Evolutionary conservation across 2,797 vertebrate genomes (phyloP).

Genomic region (Onychomys leucogaster): DNA sequence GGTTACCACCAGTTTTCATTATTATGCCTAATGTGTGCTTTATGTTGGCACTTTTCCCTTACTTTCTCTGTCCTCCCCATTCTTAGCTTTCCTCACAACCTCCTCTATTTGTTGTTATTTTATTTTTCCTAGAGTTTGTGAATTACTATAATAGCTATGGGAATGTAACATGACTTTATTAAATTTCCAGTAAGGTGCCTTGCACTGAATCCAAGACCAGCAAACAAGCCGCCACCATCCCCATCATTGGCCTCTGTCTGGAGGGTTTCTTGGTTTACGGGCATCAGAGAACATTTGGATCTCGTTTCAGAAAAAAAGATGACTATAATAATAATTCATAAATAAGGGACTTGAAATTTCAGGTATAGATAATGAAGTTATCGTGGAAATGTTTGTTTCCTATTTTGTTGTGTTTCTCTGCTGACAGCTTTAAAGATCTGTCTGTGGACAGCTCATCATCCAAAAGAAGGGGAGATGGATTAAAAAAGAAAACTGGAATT

Average conservation of each 20-base stretch:
- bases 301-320: not conserved
- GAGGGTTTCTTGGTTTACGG: conserved; percentile 55
- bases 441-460: not conserved
- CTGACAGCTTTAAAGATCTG: not conserved
- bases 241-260: conserved; percentile 28
- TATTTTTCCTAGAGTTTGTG: conserved; percentile 35
- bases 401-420: not conserved
- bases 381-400: not conserved
- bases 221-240: not conserved
- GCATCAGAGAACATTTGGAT: conserved; percentile 36
- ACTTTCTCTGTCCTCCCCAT: conserved; percentile 56
- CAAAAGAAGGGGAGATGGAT: not conserved
- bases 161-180: conserved; percentile 65
- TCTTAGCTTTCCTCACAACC: conserved; percentile 46
- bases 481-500: conserved; percentile 18
- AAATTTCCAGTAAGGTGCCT: conserved; percentile 50
- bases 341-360: conserved; percentile 39
- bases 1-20: not conserved
- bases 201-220: not conserved
- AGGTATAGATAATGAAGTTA: conserved; percentile 43
- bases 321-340: not conserved
- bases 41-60: not conserved
- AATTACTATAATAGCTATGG: conserved; percentile 37
- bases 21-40: conserved; percentile 27
- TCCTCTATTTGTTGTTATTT: not conserved